Conservation (phyloP, 2,888 invertebrate species). For the Nomada hirtipes region DNA sequence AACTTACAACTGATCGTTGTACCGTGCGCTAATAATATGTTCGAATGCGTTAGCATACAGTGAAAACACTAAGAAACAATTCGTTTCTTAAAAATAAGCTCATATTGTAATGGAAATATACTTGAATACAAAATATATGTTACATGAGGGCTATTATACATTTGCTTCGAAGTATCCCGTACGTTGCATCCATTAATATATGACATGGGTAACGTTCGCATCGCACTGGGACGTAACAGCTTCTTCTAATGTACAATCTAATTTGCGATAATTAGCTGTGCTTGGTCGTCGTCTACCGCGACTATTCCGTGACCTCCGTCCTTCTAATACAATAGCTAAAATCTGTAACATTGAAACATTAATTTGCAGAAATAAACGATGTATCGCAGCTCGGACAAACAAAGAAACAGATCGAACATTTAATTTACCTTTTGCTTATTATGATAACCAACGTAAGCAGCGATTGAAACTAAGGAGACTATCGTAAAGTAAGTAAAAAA, state of each 20-base stretch:
- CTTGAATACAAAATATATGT: slow-evolving; percentile 67
- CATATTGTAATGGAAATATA: slow-evolving; percentile 48
- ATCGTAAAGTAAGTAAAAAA: slow-evolving; percentile 90
- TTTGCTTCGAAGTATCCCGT: slow-evolving; percentile 54
- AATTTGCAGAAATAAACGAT: neutral
- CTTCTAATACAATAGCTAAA: slow-evolving; percentile 88
- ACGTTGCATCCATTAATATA: slow-evolving; percentile 84
- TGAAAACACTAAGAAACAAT: slow-evolving; percentile 34
- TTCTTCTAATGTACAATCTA: slow-evolving; percentile 89
- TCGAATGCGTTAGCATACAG: neutral
- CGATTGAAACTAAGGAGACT: slow-evolving; percentile 86
- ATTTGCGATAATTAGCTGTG: slow-evolving; percentile 88
- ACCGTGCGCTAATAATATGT: neutral
- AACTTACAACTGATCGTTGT: neutral
- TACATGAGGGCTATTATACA: slow-evolving; percentile 70
- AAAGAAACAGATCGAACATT: neutral
- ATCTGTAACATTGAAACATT: slow-evolving; percentile 84
- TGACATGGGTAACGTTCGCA: slow-evolving; percentile 86
- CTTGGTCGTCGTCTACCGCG: slow-evolving; percentile 86
- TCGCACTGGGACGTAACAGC: slow-evolving; percentile 87
- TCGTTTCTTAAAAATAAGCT: slow-evolving; percentile 46
- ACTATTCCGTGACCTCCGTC: slow-evolving; percentile 84
- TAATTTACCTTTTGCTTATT: slow-evolving; percentile 88
- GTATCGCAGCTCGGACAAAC: neutral
- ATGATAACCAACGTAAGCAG: slow-evolving; percentile 87